Conservation (phyloP, 2,888 invertebrate genomes). For the Craniophora ligustri region DNA sequence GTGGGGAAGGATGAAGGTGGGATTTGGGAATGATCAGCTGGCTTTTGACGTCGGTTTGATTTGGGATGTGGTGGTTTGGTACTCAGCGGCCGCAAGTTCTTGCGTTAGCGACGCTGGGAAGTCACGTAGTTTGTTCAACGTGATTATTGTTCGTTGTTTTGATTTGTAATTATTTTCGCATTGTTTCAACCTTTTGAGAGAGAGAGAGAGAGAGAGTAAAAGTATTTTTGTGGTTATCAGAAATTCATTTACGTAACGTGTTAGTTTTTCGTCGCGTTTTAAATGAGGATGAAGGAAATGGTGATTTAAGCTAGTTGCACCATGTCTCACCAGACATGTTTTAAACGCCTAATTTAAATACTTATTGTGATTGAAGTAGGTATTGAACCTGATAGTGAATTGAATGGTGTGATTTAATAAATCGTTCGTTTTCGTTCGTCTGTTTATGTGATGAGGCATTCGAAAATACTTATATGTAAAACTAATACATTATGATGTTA, state of each 20-base stretch:
- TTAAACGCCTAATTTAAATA: no score
- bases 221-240: slow-evolving; percentile 42
- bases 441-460: no score
- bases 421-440: no score
- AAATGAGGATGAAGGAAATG: not conserved
- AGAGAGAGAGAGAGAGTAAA: slow-evolving; percentile 1
- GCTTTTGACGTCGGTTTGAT: slow-evolving; percentile 10
- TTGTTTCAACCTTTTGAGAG: slow-evolving; percentile 29
- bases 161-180: slow-evolving; percentile 57
- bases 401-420: no score
- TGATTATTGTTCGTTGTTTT: slow-evolving; percentile 53
- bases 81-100: slow-evolving; percentile 54
- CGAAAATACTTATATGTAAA: no score
- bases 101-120: slow-evolving; percentile 48
- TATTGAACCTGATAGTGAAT: no score
- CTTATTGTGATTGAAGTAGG: no score
- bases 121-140: slow-evolving; percentile 53
- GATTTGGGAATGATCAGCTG: slow-evolving; percentile 19
- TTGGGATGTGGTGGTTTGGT: slow-evolving; percentile 39
- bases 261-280: not conserved
- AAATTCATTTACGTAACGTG: slow-evolving; percentile 12
- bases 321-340: no score
- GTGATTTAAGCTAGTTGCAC: no score
- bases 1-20: not conserved
- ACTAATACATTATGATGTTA: no score